Conservation (phyloP, 1,140 invertebrate genomes). For the Tetragonula clypearis region DNA sequence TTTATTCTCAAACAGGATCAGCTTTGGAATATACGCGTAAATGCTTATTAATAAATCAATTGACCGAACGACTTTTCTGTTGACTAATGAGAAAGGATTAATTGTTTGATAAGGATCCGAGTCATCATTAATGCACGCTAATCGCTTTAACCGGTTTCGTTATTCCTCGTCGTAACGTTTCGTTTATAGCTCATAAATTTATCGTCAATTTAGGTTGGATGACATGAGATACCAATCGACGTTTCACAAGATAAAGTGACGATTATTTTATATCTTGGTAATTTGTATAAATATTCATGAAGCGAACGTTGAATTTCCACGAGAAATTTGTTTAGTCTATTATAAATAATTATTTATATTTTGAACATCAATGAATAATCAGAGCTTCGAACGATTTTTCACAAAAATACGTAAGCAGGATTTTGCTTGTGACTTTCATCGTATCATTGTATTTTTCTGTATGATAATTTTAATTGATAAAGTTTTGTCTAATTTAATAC, state of each 20-base stretch:
- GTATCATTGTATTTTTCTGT: no score
- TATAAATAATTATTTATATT: neutral
- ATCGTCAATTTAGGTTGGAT: neutral
- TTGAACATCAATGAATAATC: no score
- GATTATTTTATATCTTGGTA: neutral
- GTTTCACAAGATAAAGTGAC: neutral
- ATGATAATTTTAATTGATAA: no score
- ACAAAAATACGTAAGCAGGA: no score
- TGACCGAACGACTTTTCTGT: neutral
- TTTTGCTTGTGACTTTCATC: no score
- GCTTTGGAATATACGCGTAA: neutral
- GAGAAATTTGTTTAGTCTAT: neutral
- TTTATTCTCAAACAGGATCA: neutral
- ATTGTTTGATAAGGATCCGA: slow-evolving; percentile 16
- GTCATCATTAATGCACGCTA: neutral
- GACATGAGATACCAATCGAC: neutral
- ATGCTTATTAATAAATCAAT: neutral
- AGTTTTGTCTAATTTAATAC: no score
- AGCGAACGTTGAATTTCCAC: neutral
- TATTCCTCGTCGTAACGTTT: neutral
- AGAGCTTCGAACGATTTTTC: neutral
- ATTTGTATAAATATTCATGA: no score
- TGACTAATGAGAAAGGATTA: neutral
- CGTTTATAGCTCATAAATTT: neutral
- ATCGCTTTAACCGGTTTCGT: slow-evolving; percentile 17